Evolutionary conservation across 2,888 invertebrate genomes (phyloP), one percentile per base, ranked within the genome.

Genomic region (Sesia bembeciformis): DNA sequence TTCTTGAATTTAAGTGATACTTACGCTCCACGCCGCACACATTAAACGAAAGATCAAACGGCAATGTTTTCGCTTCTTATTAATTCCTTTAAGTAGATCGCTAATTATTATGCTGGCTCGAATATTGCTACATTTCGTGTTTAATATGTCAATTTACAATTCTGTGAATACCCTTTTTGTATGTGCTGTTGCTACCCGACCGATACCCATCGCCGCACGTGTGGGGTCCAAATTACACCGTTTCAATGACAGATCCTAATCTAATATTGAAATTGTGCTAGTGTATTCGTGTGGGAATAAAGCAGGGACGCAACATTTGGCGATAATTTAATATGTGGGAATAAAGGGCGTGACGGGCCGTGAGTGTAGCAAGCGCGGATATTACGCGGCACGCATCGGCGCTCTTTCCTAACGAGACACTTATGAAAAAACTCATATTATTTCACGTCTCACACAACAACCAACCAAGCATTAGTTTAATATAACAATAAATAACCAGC

Each of bases 321-420:
- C 73, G 73, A 79, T 82, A 76, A 81, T 81, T 84, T 83, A 80
- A 82, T 81, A 81, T 78, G 67, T 69, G 61, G 73, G 70, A 73
- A 77, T 68, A 73, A 76, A 67, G 69, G 67, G 66, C 51, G 53
- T 41, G 72, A 70, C 66, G 68, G 66, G 65, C 64, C 59, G 62
- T 61, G 66, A 56, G 55, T 52, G 54, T 55, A 57, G 54, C 55
- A 56, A 51, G 55, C 58, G 58, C 60, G 64, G 64, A 67, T 65
- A 68, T 67, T 60, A 56, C 55, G 54, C 58, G 58, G 58, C 55
- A 56, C 60, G 56, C 62, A 54, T 58, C 60, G 55, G 50, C 53
- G 62, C 56, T 41, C 23, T 53, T 51, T 52, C 51, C 58, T 64
- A 66, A 68, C 63, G 63, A 65, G 60, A 64, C 62, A 64, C 57